Evolutionary conservation across 1,140 invertebrate genomes (phyloP).

Genomic region (Melitaea cinxia): DNA sequence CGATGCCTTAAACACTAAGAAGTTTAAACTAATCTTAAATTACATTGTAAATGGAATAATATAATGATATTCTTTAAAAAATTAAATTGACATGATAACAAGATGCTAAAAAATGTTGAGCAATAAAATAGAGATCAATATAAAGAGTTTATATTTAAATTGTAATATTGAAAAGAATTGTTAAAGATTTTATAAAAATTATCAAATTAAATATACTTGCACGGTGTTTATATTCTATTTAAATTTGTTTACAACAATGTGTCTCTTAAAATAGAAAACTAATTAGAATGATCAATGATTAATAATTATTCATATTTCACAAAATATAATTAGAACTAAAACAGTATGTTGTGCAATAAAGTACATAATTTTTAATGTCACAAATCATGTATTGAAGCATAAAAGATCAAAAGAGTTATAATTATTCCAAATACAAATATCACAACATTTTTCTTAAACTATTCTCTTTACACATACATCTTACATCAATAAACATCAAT

Average conservation of each 20-base stretch:
- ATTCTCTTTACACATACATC: conserved; percentile 75
- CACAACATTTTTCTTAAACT: conserved; percentile 77
- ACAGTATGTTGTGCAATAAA: neutral
- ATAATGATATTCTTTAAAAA: conserved; percentile 48
- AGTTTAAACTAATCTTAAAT: conserved; percentile 71
- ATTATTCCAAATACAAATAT: conserved; percentile 82
- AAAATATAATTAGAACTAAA: neutral
- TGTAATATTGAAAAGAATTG: neutral
- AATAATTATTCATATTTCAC: neutral
- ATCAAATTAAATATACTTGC: neutral
- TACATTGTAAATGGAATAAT: conserved; percentile 80
- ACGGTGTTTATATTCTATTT: neutral
- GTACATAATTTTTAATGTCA: neutral
- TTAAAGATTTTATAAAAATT: neutral
- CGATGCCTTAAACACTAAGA: conserved; percentile 70
- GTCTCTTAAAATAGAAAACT: too few relatives aligned
- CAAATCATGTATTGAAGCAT: neutral
- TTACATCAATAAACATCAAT: conserved; percentile 71
- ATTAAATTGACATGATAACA: conserved; percentile 15
- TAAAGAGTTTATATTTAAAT: conserved; percentile 8
- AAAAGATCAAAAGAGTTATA: conserved; percentile 50
- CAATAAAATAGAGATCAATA: conserved; percentile 40
- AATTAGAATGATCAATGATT: too few relatives aligned
- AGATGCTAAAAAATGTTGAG: conserved; percentile 22
- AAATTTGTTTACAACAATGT: neutral